Percentiles rank a stretch among this genome's conserved stretches.
Conservation (phyloP, 23 tunicate genomes). For the Phallusia fumigata region DNA sequence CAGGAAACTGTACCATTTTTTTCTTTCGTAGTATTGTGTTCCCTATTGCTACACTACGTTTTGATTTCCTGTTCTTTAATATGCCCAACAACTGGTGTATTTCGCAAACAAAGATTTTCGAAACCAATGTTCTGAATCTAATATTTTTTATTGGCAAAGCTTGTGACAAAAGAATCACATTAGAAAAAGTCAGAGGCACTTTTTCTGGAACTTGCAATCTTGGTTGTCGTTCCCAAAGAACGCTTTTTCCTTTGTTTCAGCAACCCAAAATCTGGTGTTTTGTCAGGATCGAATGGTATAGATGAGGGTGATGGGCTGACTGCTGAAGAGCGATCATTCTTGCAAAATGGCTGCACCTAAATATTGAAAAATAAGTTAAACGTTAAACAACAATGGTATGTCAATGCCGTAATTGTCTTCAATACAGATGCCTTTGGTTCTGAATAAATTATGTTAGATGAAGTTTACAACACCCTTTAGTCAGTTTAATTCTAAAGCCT, state of each 20-base stretch:
- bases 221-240: not conserved
- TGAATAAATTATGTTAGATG: no score
- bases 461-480: no score
- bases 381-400: no score
- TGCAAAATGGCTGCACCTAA: slow-evolving; percentile 68
- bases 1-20: no score
- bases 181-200: not conserved
- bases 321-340: slow-evolving; percentile 50
- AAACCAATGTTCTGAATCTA: not conserved
- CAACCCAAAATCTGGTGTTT: slow-evolving; percentile 70
- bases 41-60: no score
- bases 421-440: no score
- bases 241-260: slow-evolving; percentile 20
- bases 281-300: slow-evolving; percentile 60
- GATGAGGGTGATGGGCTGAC: slow-evolving; percentile 55
- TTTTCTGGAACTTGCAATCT: not conserved
- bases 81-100: no score
- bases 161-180: not conserved
- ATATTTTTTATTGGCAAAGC: not conserved
- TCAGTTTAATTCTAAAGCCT: no score
- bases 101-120: no score
- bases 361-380: not conserved
- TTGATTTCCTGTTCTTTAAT: no score
- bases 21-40: no score
- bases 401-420: no score